Percentiles rank a stretch among this genome's conserved stretches.
Evolutionary conservation across 2,888 invertebrate species (phyloP).

Genomic region (Micropterix aruncella): DNA sequence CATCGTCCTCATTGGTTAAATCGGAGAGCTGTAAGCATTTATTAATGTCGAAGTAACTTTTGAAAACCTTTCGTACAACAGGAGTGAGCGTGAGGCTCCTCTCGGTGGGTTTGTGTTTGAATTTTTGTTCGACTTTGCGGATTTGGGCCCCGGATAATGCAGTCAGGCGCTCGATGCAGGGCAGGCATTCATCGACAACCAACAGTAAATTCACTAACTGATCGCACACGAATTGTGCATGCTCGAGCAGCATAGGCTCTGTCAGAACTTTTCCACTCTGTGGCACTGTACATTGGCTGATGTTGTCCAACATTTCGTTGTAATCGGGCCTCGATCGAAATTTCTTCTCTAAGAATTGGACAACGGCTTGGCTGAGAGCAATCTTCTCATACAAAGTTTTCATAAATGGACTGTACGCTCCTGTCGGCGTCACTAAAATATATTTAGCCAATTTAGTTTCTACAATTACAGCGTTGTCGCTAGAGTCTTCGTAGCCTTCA

Average conservation of each 20-base stretch:
- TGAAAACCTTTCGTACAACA: background rate
- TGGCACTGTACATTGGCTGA: background rate
- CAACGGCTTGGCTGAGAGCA: background rate
- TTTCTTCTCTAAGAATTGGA: background rate
- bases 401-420: background rate
- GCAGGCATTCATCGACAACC: background rate
- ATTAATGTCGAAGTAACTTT: background rate
- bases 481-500: background rate
- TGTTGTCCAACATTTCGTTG: background rate
- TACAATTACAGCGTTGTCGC: background rate
- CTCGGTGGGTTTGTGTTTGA: too few species aligned
- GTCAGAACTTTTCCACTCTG: background rate
- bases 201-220: background rate
- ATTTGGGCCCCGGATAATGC: background rate
- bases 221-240: background rate
- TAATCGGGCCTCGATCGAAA: background rate
- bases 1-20: background rate
- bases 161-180: too few species aligned
- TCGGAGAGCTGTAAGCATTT: background rate
- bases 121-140: too few species aligned
- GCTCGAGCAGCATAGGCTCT: background rate
- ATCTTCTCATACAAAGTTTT: background rate
- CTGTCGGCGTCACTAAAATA: background rate
- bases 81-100: background rate
- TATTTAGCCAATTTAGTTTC: background rate